Percentiles rank a stretch among this genome's conserved stretches.
Conservation (phyloP, 2,888 invertebrate genomes). For the Myathropa florea region DNA sequence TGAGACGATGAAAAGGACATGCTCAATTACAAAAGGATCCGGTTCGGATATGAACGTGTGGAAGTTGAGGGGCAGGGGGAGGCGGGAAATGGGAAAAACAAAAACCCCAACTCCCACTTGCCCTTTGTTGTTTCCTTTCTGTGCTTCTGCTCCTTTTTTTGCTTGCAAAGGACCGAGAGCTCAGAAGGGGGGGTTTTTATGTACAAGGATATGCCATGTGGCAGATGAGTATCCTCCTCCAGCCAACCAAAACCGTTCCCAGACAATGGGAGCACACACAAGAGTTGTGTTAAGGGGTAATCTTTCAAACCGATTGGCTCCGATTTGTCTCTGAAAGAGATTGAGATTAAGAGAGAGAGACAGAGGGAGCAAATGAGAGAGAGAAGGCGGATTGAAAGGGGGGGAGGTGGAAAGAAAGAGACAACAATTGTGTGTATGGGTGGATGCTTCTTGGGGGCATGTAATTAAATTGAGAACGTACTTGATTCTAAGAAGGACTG, state of each 20-base stretch:
- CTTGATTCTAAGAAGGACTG: too few relatives aligned
- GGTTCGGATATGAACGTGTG: background rate
- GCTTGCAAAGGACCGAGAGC: too few relatives aligned
- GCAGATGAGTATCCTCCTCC: background rate
- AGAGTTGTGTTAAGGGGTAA: conserved; percentile 14
- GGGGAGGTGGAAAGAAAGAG: background rate
- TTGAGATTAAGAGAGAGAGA: background rate
- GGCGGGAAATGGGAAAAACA: background rate
- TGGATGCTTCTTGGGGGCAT: too few relatives aligned
- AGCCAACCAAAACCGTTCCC: conserved; percentile 37
- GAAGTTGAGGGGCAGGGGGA: too few relatives aligned
- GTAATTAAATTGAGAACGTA: too few relatives aligned
- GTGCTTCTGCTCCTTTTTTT: too few relatives aligned
- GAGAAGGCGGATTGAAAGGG: background rate
- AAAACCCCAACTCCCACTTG: background rate
- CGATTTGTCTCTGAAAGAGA: background rate
- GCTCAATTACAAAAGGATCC: background rate
- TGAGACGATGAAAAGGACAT: background rate
- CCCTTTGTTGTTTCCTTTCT: background rate
- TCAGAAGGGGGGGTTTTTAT: background rate
- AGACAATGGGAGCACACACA: conserved; percentile 36
- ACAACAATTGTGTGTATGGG: background rate
- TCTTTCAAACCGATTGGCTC: conserved; percentile 38
- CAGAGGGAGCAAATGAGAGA: background rate
- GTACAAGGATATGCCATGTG: background rate